phyloP scores from a whole-genome alignment of 2,113 vertebrate genomes.

The Patagioenas fasciata region DNA sequence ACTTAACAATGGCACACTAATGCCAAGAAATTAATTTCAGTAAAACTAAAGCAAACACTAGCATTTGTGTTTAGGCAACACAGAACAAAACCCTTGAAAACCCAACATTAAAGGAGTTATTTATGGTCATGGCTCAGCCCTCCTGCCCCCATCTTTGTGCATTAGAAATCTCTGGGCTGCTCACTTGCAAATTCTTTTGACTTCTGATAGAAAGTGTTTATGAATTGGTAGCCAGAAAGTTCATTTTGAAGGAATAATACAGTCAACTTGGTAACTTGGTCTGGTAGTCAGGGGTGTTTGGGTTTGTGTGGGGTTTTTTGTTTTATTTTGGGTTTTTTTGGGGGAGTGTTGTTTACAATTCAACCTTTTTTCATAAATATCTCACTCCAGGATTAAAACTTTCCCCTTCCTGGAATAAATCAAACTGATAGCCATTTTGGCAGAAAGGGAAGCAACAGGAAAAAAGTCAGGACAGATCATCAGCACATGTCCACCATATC shows the following conservation, averaged over 20 bases:
- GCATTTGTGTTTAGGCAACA: background rate
- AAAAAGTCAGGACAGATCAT: background rate
- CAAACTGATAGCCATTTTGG: conserved; percentile 18
- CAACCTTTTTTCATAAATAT: background rate
- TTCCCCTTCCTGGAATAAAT: conserved; percentile 29
- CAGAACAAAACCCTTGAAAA: conserved; percentile 35
- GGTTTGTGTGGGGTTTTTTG: background rate
- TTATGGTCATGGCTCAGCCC: conserved; percentile 41
- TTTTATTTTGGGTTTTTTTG: too few species aligned
- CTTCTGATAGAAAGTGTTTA: background rate
- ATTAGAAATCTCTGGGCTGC: background rate
- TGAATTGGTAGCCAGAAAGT: background rate
- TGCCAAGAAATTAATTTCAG: conserved; percentile 52
- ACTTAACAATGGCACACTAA: background rate
- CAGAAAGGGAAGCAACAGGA: background rate
- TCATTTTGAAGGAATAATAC: background rate
- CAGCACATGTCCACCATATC: background rate
- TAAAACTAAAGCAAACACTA: conserved; percentile 14
- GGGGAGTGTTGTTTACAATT: background rate
- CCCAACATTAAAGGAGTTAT: conserved; percentile 15
- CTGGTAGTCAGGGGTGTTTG: background rate
- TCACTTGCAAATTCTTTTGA: background rate
- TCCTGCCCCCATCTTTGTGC: background rate
- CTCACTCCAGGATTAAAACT: conserved; percentile 4
- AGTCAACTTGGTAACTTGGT: background rate